Base-by-base conservation (phyloP, 2,797 vertebrate genomes). In the Cottoperca gobio region DNA sequence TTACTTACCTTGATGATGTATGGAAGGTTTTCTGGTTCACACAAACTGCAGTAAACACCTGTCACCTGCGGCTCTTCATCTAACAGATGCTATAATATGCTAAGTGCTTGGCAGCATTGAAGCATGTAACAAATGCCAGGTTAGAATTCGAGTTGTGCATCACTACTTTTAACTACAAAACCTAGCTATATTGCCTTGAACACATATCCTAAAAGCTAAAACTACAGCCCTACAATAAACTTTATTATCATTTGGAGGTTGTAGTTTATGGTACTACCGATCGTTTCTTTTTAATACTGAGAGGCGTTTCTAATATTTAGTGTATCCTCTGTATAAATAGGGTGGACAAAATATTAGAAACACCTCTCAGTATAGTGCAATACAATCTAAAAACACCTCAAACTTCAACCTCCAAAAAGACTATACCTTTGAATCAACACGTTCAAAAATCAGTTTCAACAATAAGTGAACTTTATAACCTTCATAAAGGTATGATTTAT, bases 11-110 rank as follows among this genome's bases (percentile, higher is more conserved):
- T 57, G 13, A 23, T 50, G 3, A 31, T 19, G 5, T 26, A 16
- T 35, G 50, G n/a, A 9, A 58, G 2, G 28, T 26, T 21, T 14
- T 28, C 46, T 45, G 10, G 9, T 61, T 61, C 14, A 37, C 24
- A 50, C 33, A 59, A 49, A 28, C 9, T 58, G 11, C 31, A 39
- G 8, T 26, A 37, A 40, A 57, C 24, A 52, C 13, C 35, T 59
- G 45, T 52, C 54, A 31, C 19, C 43, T 73, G 59, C 39, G 52
- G 43, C 45, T 10, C 46, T 42, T 42, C 10, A 58, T 50, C 35
- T 16, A 33, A 33, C 7, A 33, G 8, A 33, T 48, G 8, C 35
- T 17, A 33, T 33, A 28, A 50, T 46, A 10, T 19, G 45, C 45
- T 46, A 45, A 46, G 45, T 46, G 45, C n/a, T 16, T 9, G n/a